Evolutionary conservation across 2,888 invertebrate genomes (phyloP), one percentile per base, ranked within the genome.

Genomic region (Ecliptopera silaceata): DNA sequence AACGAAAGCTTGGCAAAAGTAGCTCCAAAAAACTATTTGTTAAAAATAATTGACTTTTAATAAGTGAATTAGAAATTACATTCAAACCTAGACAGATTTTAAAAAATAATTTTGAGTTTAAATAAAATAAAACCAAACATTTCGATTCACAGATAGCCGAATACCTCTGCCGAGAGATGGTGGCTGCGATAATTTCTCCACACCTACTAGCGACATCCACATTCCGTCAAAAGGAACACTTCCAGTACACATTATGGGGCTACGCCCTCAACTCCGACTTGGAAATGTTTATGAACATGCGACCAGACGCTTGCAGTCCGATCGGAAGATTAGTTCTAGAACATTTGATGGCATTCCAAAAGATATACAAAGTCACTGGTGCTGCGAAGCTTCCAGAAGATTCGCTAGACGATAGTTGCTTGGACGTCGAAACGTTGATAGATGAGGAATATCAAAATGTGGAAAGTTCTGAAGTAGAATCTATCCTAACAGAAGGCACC

Each of bases 81-180:
- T n/a, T n/a, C n/a, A n/a, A n/a, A n/a, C n/a, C n/a, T n/a, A n/a
- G n/a, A n/a, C n/a, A n/a, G n/a, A n/a, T n/a, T n/a, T n/a, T n/a
- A n/a, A n/a, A n/a, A n/a, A n/a, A n/a, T n/a, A n/a, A n/a, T n/a
- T n/a, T n/a, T n/a, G n/a, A n/a, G n/a, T n/a, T n/a, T n/a, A n/a
- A n/a, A n/a, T n/a, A n/a, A n/a, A n/a, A n/a, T n/a, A n/a, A n/a
- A n/a, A n/a, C n/a, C n/a, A n/a, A n/a, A n/a, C n/a, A 15, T 36
- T 34, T 13, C 1, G 1, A 8, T 38, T 29, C 11, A 31, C 69
- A 93, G 93, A 85, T 94, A 44, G 92, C 94, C 1, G 93, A 93
- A 75, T 94, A 94, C 69, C 80, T 95, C 1, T 93, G 94, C 66
- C 91, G 92, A 56, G 94, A 94, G 83, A 92, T 95, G 72, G 92